A percentile compares a stretch with the other conserved stretches of the same genome.
Conservation (phyloP, 2,888 invertebrate species). For the Drosophila bunnanda region DNA sequence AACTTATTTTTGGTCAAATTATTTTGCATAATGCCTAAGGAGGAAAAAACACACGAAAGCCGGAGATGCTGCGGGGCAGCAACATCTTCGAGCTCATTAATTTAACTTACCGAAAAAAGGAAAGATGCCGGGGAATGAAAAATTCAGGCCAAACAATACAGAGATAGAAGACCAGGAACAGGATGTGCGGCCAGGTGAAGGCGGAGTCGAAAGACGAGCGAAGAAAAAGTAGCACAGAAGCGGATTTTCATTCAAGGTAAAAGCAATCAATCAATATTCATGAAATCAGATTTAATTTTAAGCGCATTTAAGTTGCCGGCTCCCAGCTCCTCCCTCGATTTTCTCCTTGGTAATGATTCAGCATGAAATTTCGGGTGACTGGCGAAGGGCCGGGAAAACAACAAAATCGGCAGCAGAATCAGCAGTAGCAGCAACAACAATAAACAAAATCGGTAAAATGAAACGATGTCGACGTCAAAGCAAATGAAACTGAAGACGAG, state of each 20-base stretch:
- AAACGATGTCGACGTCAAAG: conserved; percentile 61
- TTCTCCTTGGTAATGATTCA: conserved; percentile 49
- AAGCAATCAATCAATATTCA: conserved; percentile 81
- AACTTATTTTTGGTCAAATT: conserved; percentile 79
- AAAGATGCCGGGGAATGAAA: conserved; percentile 27
- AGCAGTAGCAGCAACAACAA: conserved; percentile 28
- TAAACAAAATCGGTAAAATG: conserved; percentile 63
- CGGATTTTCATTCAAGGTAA: conserved; percentile 81
- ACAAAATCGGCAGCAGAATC: conserved; percentile 22
- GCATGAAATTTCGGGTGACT: conserved; percentile 57
- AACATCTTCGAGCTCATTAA: conserved; percentile 68
- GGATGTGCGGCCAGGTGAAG: conserved; percentile 62
- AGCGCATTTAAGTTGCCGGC: conserved; percentile 74
- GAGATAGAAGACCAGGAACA: conserved; percentile 36
- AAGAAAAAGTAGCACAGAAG: conserved; percentile 73
- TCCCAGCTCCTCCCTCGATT: background rate
- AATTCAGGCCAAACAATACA: conserved; percentile 27
- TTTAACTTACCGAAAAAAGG: conserved; percentile 72
- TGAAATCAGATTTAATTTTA: conserved; percentile 81
- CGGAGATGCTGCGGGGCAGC: conserved; percentile 10
- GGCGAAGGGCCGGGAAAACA: conserved; percentile 26
- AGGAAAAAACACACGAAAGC: conserved; percentile 23
- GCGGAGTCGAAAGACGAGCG: conserved; percentile 6
- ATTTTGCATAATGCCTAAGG: conserved; percentile 69
- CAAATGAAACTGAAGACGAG: conserved; percentile 71